Conservation (phyloP, 2,113 vertebrate genomes). For the Gymnobelideus leadbeateri region DNA sequence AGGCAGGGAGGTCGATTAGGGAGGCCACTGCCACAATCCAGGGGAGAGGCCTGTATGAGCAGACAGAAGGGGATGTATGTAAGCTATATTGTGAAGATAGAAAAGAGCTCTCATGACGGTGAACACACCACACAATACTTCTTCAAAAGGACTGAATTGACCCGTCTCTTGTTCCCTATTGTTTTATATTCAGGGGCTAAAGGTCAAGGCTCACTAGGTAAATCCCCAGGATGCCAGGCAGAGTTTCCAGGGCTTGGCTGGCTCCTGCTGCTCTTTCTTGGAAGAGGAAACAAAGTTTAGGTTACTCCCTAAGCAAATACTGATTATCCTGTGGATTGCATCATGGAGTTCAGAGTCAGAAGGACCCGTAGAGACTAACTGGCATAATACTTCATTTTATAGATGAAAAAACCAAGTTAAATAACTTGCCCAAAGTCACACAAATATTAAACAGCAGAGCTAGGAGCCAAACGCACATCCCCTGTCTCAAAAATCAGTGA, state of each 20-base stretch:
- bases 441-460: background rate
- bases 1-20: background rate
- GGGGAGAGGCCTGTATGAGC: background rate
- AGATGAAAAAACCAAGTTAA: background rate
- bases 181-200: background rate
- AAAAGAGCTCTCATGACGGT: background rate
- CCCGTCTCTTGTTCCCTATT: background rate
- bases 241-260: constrained; percentile 3
- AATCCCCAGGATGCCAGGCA: background rate
- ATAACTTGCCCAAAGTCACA: background rate
- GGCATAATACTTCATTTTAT: background rate
- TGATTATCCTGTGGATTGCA: background rate
- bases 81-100: background rate
- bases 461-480: background rate
- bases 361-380: background rate
- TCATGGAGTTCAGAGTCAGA: background rate
- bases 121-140: background rate
- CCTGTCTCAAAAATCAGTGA: background rate
- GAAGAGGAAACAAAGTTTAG: background rate
- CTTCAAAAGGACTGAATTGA: background rate
- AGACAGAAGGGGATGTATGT: background rate
- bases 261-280: constrained; percentile 1
- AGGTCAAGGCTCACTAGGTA: background rate
- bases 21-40: background rate
- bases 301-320: background rate